Evolutionary conservation across 2,113 vertebrate genomes (phyloP), one percentile per base, ranked within the genome.

Genomic region (Phrynocephalus versicolor): DNA sequence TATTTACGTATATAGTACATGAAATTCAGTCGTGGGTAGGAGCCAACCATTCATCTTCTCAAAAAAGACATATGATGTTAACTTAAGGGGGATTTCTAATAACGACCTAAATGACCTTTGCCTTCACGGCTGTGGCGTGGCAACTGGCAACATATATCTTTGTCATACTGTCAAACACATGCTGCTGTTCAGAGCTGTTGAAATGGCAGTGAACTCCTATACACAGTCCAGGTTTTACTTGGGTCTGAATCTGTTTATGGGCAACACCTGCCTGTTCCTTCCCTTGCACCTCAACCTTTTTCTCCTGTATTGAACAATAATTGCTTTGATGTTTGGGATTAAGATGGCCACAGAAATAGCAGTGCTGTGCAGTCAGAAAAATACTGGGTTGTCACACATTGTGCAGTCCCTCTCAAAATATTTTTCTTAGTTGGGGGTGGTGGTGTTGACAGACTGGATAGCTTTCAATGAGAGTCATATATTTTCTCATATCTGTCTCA

Each of bases 231-330:
- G 84, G 89, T 89, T 87, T 85, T 81, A 60, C 84, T 90, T 88
- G 86, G 71, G 89, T 88, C 91, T 78, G 85, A 90, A 23, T 91
- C 93, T 91, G 88, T n/a, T 88, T 94, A 37, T 87, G 88, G 88
- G 89, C 91, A 94, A 93, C 90, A 91, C 93, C 93, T 95, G 89
- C 78, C 89, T 70, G 8, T 35, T 73, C n/a, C 23, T 65, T 80
- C 37, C 12, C 10, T 21, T 51, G 23, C 12, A 45, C 39, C 51
- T 51, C 14, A 30, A 10, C 15, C 45, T 72, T 62, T 30, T 30
- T 93, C 84, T 92, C 69, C 87, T 65, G 82, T 85, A 84, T 82
- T 90, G 73, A 55, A 2, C 77, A 78, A 86, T 76, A 81, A 80
- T 73, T 74, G 35, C 82, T 93, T 90, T 88, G 85, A 82, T 85